Base-by-base conservation (phyloP, 2,797 vertebrate genomes). In the Chelidonichthys spinosus region DNA sequence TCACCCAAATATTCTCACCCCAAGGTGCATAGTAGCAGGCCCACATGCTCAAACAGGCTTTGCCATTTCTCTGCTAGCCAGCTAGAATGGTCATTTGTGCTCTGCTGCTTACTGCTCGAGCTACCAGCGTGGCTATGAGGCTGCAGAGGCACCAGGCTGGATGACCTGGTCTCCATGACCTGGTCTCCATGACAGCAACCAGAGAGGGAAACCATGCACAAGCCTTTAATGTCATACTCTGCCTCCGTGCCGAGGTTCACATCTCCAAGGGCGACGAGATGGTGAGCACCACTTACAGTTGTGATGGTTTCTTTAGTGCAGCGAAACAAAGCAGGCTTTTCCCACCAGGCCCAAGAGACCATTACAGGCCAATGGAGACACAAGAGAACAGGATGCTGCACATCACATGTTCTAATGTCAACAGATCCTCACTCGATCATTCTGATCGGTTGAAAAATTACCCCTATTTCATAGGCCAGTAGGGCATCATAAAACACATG, bases 11-110 rank as follows among this genome's bases (percentile, higher is more conserved):
- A 89, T 83, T 83, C 4, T 0, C 76, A 63, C 84, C 86, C 77
- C 37, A 63, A 85, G 86, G 85, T 83, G 76, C 79, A 78, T 50
- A 74, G 80, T 78, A 73, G 81, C 61, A 36, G 70, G 81, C 60
- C 72, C 84, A 87, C 83, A 88, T 81, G 85, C 85, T 84, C 79
- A 76, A 82, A 72, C 80, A 59, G 56, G 63, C 61, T 79, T 83
- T 84, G 80, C 82, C 76, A 79, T 89, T 82, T 85, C 84, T 83
- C 78, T 81, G 74, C 60, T 89, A 89, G 81, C 83, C 89, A 87
- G 84, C 88, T 88, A 87, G 81, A 93, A 88, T 82, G 81, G 78
- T 86, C 75, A 69, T 82, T 91, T 92, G 86, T 85, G 88, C 90
- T 90, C 86, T 32, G 2, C 42, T 89, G 89, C 85, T 50, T 49